These are phyloP conservation scores for Lepidocolaptes lacrymiger DNA, from an alignment of 2,797 vertebrate genomes.

Conservation along the genomic window DNA sequence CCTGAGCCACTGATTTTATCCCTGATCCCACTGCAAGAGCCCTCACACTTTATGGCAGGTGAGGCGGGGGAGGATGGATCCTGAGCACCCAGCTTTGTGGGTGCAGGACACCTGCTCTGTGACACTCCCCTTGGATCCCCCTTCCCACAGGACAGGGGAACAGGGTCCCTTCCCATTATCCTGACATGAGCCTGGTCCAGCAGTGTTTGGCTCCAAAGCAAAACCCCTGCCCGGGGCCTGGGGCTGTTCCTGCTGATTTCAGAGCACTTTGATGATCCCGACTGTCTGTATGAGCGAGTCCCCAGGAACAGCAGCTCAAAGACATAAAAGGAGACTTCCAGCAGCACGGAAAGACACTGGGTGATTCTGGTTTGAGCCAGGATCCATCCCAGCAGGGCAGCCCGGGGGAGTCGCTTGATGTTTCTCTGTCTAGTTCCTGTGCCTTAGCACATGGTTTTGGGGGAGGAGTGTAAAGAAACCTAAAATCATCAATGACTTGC, in stretches of 20 bases:
- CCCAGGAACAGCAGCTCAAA: background rate
- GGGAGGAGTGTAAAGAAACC: background rate
- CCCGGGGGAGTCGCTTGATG: background rate
- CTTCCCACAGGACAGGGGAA: background rate
- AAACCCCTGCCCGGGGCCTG: background rate
- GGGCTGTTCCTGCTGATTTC: background rate
- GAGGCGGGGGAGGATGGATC: background rate
- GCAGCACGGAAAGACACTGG: background rate
- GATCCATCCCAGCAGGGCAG: constrained; percentile 6
- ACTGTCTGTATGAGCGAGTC: background rate
- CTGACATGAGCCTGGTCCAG: background rate
- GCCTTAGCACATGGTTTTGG: background rate
- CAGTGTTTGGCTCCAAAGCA: background rate
- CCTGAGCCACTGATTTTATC: background rate
- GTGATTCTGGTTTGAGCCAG: background rate
- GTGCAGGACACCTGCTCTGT: background rate
- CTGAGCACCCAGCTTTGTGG: background rate
- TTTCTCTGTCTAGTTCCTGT: background rate
- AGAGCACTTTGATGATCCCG: background rate
- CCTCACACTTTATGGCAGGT: background rate
- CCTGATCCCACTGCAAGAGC: background rate
- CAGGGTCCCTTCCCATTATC: accelerated
- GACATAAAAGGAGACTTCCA: background rate
- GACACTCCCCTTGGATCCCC: background rate
- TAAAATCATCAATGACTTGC: background rate